A percentile compares a stretch with the other conserved stretches of the same genome.
These are phyloP conservation scores for Papilio aristodemus DNA, from an alignment of 1,140 invertebrate species.

Conservation along the genomic window DNA sequence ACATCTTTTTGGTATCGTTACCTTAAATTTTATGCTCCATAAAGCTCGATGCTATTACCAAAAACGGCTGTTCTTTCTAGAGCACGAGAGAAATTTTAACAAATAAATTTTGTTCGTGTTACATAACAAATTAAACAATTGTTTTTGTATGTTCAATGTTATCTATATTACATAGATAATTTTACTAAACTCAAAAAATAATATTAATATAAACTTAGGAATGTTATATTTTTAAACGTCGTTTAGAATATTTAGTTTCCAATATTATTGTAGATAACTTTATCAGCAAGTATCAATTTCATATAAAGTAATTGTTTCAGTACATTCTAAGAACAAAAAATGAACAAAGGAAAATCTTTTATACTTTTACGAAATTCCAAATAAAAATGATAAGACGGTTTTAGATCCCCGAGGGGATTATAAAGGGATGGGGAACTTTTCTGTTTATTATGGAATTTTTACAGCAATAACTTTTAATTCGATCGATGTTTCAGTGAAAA, in stretches of 20 bases:
- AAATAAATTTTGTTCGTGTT: not conserved
- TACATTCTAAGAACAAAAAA: not conserved
- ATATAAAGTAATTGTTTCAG: not conserved
- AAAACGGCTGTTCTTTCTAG: constrained; percentile 21
- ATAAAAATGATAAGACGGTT: constrained; percentile 6
- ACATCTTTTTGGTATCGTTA: constrained; percentile 16
- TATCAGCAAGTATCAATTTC: not conserved
- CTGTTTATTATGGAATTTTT: not conserved
- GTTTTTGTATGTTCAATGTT: not conserved
- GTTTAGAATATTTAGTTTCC: too few relatives aligned
- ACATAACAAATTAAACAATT: not conserved
- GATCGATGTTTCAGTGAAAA: too few relatives aligned
- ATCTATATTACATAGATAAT: not conserved
- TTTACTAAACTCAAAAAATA: too few relatives aligned
- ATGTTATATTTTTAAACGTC: too few relatives aligned
- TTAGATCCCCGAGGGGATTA: not conserved
- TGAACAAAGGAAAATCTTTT: constrained; percentile 2
- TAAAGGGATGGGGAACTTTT: not conserved
- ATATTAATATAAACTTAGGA: too few relatives aligned
- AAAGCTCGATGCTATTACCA: constrained; percentile 16
- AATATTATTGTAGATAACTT: not conserved
- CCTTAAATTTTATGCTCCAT: constrained; percentile 24
- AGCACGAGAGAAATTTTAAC: constrained; percentile 11
- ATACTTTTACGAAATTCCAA: constrained; percentile 5
- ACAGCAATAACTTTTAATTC: not conserved